These are phyloP conservation scores for Donacobius atricapilla DNA, from an alignment of 2,113 vertebrate species.

Conservation along the genomic window DNA sequence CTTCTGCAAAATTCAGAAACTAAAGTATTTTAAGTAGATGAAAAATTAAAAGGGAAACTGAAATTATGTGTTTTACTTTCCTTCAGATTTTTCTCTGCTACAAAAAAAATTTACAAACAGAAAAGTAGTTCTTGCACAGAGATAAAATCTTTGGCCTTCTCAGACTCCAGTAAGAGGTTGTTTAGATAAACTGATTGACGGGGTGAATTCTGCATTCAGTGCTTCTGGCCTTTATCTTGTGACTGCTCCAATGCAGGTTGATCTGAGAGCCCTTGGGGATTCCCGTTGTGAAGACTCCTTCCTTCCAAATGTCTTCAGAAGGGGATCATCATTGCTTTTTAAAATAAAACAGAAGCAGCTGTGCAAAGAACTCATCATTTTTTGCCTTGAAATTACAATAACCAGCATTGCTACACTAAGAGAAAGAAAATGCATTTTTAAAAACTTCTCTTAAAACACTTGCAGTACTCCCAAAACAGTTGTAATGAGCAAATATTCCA, in stretches of 20 bases:
- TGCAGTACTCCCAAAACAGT: not conserved
- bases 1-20: not conserved
- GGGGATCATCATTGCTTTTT: not conserved
- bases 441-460: not conserved
- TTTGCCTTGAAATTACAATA: not conserved
- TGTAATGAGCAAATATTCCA: not conserved
- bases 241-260: not conserved
- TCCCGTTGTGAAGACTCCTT: not conserved
- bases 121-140: not conserved
- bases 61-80: not conserved
- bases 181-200: slow-evolving; percentile 26
- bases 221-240: slow-evolving; percentile 10
- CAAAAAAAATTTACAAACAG: not conserved
- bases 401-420: not conserved
- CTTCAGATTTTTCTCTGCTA: not conserved
- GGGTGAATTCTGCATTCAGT: not conserved
- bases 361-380: not conserved
- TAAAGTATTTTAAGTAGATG: not conserved
- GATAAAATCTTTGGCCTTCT: not conserved
- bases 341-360: not conserved
- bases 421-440: not conserved
- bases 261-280: not conserved
- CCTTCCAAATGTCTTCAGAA: not conserved
- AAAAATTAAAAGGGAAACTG: not conserved
- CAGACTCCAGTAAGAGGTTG: not conserved